Conservation (phyloP, 1,140 invertebrate species). For the Phortica variegata region DNA sequence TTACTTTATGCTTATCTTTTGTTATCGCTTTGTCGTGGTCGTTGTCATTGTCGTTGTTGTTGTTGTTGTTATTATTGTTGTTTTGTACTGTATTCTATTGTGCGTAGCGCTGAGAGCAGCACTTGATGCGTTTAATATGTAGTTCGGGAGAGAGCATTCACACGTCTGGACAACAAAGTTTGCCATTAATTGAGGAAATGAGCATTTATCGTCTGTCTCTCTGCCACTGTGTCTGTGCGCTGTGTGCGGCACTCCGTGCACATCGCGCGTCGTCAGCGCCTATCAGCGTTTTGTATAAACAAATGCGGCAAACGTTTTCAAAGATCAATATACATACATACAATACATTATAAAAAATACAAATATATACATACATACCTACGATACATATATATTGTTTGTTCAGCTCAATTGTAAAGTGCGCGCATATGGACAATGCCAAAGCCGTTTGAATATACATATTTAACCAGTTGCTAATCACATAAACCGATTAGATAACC, state of each 20-base stretch:
- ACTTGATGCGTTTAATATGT: constrained; percentile 27
- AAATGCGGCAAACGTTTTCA: too few relatives aligned
- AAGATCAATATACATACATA: constrained; percentile 13
- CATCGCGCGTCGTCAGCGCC: constrained; percentile 19
- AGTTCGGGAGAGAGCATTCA: too few relatives aligned
- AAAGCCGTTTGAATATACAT: too few relatives aligned
- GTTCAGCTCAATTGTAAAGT: constrained; percentile 5
- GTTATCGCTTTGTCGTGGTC: constrained; percentile 11
- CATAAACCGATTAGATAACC: too few relatives aligned
- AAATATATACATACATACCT: constrained; percentile 1
- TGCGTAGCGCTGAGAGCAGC: neutral
- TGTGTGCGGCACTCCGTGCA: too few relatives aligned
- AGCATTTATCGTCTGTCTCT: constrained; percentile 38
- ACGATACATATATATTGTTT: constrained; percentile 3
- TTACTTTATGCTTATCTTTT: constrained; percentile 6
- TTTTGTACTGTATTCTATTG: constrained; percentile 6
- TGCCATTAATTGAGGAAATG: constrained; percentile 53
- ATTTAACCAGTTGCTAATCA: too few relatives aligned
- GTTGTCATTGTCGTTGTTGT: neutral
- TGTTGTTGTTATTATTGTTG: neutral
- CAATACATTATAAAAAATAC: too few relatives aligned
- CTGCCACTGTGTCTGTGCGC: too few relatives aligned
- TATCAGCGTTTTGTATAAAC: too few relatives aligned
- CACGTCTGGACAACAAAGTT: too few relatives aligned
- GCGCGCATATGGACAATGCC: too few relatives aligned